Conservation (phyloP, 2,113 vertebrate species). For the Galbula dea region DNA sequence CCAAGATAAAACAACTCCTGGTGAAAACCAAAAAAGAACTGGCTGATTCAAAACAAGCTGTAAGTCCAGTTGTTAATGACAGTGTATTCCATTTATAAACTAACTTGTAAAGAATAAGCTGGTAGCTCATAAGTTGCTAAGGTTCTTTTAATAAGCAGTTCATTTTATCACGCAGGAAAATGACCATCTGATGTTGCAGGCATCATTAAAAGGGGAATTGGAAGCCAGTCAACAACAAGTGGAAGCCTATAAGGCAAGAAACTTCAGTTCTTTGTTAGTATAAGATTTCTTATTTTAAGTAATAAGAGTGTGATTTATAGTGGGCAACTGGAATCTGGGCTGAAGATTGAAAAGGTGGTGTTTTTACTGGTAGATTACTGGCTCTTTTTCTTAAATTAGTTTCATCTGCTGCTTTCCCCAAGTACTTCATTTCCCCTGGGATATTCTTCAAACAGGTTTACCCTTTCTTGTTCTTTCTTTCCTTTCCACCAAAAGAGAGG, state of each 20-base stretch:
- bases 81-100: neutral
- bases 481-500: neutral
- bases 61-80: constrained; percentile 66
- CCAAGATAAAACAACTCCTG: constrained; percentile 91
- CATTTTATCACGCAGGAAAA: constrained; percentile 80
- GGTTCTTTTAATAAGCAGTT: constrained; percentile 1
- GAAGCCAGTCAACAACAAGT: constrained; percentile 91
- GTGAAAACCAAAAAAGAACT: constrained; percentile 96
- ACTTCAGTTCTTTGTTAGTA: neutral
- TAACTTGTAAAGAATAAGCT: neutral
- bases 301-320: neutral
- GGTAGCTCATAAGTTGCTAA: neutral
- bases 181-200: constrained; percentile 81
- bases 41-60: constrained; percentile 88
- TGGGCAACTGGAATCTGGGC: neutral
- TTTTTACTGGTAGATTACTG: neutral
- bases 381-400: neutral
- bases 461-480: neutral
- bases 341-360: neutral
- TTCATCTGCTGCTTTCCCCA: neutral
- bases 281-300: neutral
- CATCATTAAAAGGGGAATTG: constrained; percentile 88
- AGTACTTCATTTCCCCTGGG: neutral
- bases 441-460: neutral
- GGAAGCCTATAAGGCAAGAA: constrained; percentile 87